A percentile compares a stretch with the other conserved stretches of the same genome.
Evolutionary conservation across 2,888 invertebrate genomes (phyloP).

Genomic region (Hemistola chrysoprasaria): DNA sequence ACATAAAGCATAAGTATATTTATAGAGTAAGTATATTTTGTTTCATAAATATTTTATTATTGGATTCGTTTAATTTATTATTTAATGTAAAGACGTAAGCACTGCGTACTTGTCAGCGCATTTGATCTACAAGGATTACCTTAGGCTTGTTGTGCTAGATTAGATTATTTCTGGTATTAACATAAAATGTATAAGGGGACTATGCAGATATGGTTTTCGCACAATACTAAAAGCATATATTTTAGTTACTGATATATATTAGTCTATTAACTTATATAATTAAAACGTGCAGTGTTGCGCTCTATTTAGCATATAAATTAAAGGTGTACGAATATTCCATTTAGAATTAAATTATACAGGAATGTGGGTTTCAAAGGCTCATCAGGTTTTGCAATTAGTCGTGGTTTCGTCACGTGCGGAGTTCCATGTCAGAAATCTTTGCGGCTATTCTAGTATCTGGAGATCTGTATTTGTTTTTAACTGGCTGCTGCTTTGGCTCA

Average conservation of each 20-base stretch:
- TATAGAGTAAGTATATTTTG: slow-evolving; percentile 13
- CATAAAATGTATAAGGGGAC: slow-evolving; percentile 11
- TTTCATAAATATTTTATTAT: slow-evolving; percentile 14
- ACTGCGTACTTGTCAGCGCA: background rate
- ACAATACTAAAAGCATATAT: too few species aligned
- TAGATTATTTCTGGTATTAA: background rate
- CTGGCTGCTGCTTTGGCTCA: too few species aligned
- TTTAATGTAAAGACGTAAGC: slow-evolving; percentile 7
- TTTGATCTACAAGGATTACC: slow-evolving; percentile 9
- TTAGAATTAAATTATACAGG: too few species aligned
- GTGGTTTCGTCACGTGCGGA: too few species aligned
- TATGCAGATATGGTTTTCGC: background rate
- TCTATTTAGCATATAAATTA: too few species aligned
- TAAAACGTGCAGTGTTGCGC: too few species aligned
- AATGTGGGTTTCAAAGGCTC: background rate
- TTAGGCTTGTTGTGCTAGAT: slow-evolving; percentile 1
- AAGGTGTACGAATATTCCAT: too few species aligned
- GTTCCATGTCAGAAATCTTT: too few species aligned
- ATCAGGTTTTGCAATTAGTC: too few species aligned
- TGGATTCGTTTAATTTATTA: slow-evolving; percentile 14
- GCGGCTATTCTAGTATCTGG: too few species aligned
- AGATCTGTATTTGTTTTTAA: too few species aligned
- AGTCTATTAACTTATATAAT: background rate
- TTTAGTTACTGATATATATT: background rate
- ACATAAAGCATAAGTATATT: slow-evolving; percentile 15